These are phyloP conservation scores for Gymnoscopelus braueri DNA, from an alignment of 2,797 vertebrate species.

Conservation along the genomic window DNA sequence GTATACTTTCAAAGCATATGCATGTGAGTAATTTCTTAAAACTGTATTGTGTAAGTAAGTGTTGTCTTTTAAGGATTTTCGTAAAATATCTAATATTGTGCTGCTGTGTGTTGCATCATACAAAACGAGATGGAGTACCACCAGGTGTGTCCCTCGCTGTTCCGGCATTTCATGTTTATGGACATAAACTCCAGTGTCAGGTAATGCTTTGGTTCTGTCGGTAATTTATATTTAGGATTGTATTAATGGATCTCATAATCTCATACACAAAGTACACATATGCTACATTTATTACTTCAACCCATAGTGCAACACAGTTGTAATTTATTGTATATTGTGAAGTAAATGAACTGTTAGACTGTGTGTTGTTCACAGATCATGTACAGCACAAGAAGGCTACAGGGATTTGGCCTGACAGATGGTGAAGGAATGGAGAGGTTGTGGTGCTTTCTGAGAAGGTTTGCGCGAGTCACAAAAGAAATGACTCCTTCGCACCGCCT, in stretches of 20 bases:
- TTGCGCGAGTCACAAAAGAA: slow-evolving; percentile 19
- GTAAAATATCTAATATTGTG: too few species aligned
- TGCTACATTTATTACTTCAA: too few species aligned
- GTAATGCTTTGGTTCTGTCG: neutral
- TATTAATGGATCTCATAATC: too few species aligned
- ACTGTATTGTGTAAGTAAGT: too few species aligned
- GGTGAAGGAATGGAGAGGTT: neutral
- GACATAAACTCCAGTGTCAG: slow-evolving; percentile 14
- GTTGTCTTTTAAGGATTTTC: too few species aligned
- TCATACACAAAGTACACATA: too few species aligned
- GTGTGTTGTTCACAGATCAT: neutral
- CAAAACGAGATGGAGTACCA: slow-evolving; percentile 4
- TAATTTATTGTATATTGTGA: neutral
- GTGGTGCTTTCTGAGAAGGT: slow-evolving; percentile 8
- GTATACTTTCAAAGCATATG: slow-evolving; percentile 15
- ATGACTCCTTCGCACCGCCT: slow-evolving; percentile 21
- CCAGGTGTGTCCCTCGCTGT: slow-evolving; percentile 10
- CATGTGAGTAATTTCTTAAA: neutral
- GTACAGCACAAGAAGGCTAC: slow-evolving; percentile 1
- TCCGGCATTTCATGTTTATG: slow-evolving; percentile 23
- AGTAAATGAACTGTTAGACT: too few species aligned
- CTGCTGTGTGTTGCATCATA: slow-evolving; percentile 6
- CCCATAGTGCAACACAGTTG: too few species aligned
- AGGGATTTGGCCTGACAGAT: neutral
- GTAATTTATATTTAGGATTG: too few species aligned